Evolutionary conservation across 2,113 vertebrate genomes (phyloP), one percentile per base, ranked within the genome.

Genomic region (Pseudopodoces humilis): DNA sequence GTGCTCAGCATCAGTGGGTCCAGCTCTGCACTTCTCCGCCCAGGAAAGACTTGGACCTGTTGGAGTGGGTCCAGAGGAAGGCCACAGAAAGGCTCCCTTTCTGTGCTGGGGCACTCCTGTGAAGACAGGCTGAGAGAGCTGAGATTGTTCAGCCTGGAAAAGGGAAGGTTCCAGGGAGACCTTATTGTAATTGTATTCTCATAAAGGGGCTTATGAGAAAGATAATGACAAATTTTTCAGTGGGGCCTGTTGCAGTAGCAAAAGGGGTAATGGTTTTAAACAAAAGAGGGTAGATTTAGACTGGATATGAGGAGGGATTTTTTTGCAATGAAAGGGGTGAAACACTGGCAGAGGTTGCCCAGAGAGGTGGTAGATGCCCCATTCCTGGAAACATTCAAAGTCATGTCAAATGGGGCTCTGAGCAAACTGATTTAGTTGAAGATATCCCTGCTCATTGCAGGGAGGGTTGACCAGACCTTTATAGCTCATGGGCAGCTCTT

Each of bases 401-500:
- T 14, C 46, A 39, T 16, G 27, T n/a, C 50, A 70, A 28, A 49
- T 2, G 15, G 23, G 47, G 21, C 53, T 68, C 33, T 79, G 35
- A 62, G 47, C 47, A 79, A 74, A 58, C 14, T 50, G 47, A 23
- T 39, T 10, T 31, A 20, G 19, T 20, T 39, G 31, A 44, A 62
- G 35, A 39, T 39, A 23, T 33, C 46, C 22, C 67, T 79, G 27
- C 33, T 62, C 11, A 77, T 16, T 23, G 12, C 21, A 59, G 39
- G 7, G 13, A 35, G 17, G 1, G 28, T 31, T 74, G 49, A 77
- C 21, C 37, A 52, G 33, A 31, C 4, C 12, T 31, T 70, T 64
- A 46, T 46, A 53, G 41, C 21, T 59, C 0, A 0, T 0, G 1
- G 6, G 8, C 33, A 46, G 15, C 43, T 83, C 72, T 83, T 60